Conservation (phyloP, 2,888 invertebrate species). For the Chaitophorus viminalis region DNA sequence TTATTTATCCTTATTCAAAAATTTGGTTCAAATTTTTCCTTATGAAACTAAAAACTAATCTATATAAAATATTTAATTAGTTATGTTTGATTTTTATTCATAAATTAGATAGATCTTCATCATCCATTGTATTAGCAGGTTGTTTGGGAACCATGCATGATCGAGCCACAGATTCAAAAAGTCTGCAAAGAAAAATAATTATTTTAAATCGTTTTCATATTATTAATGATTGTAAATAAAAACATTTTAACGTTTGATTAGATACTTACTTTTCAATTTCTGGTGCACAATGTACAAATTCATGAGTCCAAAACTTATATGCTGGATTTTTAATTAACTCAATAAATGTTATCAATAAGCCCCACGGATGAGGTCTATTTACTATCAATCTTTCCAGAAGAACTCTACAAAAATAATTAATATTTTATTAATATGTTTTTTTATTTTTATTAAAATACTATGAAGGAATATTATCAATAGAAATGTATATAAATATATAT, state of each 20-base stretch:
- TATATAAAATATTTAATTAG: not conserved
- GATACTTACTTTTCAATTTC: conserved; percentile 95
- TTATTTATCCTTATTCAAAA: not conserved
- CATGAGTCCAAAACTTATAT: conserved; percentile 99
- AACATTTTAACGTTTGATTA: conserved; percentile 64
- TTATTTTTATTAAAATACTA: too few relatives aligned
- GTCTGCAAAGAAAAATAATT: conserved; percentile 73
- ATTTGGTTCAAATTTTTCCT: not conserved
- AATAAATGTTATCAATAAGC: conserved; percentile 96
- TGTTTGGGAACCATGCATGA: conserved; percentile 93
- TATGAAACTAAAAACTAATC: not conserved
- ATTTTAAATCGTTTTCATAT: conserved; percentile 47
- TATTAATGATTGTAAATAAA: conserved; percentile 48
- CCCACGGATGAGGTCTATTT: conserved; percentile 99
- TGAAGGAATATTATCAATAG: too few relatives aligned
- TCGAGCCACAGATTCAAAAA: conserved; percentile 95
- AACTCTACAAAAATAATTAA: conserved; percentile 71
- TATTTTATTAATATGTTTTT: too few relatives aligned
- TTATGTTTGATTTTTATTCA: not conserved
- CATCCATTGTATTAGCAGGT: conserved; percentile 14
- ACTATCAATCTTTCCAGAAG: conserved; percentile 96
- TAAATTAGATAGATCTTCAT: conserved; percentile 31
- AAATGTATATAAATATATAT: too few relatives aligned
- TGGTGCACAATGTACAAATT: conserved; percentile 99
- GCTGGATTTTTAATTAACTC: conserved; percentile 98